Evolutionary conservation across 2,797 vertebrate genomes (phyloP), one percentile per base, ranked within the genome.

Genomic region (Spinus olivaceus): DNA sequence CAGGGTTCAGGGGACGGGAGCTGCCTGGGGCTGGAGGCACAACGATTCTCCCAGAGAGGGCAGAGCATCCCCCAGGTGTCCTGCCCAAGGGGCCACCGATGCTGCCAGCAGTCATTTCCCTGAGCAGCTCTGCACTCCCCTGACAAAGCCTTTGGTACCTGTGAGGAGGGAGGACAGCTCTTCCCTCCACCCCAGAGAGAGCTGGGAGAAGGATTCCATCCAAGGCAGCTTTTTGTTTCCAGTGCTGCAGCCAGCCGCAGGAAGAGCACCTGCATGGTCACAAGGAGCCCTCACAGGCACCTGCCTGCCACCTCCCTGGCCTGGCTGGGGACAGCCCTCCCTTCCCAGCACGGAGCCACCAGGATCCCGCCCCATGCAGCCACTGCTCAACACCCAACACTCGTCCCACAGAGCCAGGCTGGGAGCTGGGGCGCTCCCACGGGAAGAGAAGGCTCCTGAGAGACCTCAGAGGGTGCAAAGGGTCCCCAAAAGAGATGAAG

Each of bases 81-180:
- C 50, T 14, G 20, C 51, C n/a, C 56, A 8, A 12, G 42, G 22
- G 9, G 18, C 22, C 49, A 20, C 20, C 41, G 3, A 0, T 1
- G 59, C 16, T 16, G 2, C 77, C 32, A 5, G 0, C 12, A 5
- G 20, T 7, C 14, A 37, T 37, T 37, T 37, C 37, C n/a, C 14
- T 0, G 23, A 12, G 42, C 16, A 18, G 14, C 39, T 3, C 4
- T 1, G 14, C 11, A 0, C 35, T 5, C 8, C 41, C 37, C 67
- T 14, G 8, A 3, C 37, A 6, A 28, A 39, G 11, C 2, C 30
- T 20, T 2, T 9, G 4, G 44, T 0, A 1, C 18, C 50, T 4
- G 2, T 0, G 21, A 12, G 35, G 18, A 23, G 32, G 14, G 53
- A 63, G 42, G 22, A 1, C 8, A 41, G 30, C 0, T 0, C 35